Evolutionary conservation across 2,113 vertebrate genomes (phyloP), one percentile per base, ranked within the genome.

Genomic region (zebrafish (Danio rerio)): DNA sequence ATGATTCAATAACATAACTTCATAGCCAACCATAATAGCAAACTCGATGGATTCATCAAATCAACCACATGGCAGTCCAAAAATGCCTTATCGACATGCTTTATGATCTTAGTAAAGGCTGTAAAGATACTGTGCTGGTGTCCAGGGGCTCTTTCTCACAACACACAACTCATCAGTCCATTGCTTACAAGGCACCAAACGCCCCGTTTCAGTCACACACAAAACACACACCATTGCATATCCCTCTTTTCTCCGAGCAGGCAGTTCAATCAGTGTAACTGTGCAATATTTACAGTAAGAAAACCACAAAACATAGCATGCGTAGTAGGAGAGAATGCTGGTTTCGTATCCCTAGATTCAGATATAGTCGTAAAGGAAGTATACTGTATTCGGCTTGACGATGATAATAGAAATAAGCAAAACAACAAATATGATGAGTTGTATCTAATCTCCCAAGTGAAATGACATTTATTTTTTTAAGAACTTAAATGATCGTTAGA

Each of bases 31-130:
- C 86, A 82, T 83, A 89, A 89, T 90, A 89, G 91, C 83, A 88
- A 88, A 84, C 71, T 71, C 47, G 43, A 45, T 16, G 85, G 86
- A 89, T 88, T 31, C 31, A 31, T 31, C 75, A 84, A 86, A 87
- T 85, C 9, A 55, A 49, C 18, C 40, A 21, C 42, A 50, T 43
- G 52, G 15, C 74, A 61, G 45, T 55, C 70, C 18, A 31, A 42
- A 47, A 74, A 49, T 89, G 89, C 91, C 90, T 92, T 90, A 91
- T 90, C 93, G 89, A 93, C 91, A 93, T 91, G 61, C 49, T 63
- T 43, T 56, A 43, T 56, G 43, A 18, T 74, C 76, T 65, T 40
- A 56, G 56, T 61, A 56, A 82, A 77, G 76, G 80, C 55, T 83
- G 15, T 52, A 9, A 18, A 45, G 61, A 78, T 47, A 80, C 78